Conservation (phyloP, 2,888 invertebrate species). For the Agonopterix alstromeriana region DNA sequence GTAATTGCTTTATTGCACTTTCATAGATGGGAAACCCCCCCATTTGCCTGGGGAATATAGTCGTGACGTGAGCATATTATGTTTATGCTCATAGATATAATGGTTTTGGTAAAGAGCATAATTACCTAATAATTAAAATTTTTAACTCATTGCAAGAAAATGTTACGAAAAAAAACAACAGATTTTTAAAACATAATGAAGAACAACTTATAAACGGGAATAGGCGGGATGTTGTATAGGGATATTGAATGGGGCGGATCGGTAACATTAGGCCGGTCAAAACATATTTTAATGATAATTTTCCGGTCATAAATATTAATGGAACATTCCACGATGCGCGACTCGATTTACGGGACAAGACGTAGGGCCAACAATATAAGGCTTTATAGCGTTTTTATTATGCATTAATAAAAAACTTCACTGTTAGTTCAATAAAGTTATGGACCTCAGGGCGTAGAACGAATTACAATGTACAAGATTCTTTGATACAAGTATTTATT, state of each 20-base stretch:
- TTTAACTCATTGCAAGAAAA: no score
- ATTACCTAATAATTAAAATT: no score
- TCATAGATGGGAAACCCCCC: no score
- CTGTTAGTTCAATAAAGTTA: slow-evolving; percentile 1
- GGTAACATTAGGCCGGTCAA: slow-evolving; percentile 46
- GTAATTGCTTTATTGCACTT: no score
- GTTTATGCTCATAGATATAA: no score
- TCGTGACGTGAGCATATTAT: no score
- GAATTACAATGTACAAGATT: not conserved
- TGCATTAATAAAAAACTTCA: slow-evolving; percentile 8
- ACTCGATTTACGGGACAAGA: slow-evolving; percentile 36
- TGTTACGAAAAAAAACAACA: no score
- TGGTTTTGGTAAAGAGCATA: no score
- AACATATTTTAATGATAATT: slow-evolving; percentile 67
- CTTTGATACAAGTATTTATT: not conserved
- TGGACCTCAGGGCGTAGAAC: not conserved
- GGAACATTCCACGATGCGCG: slow-evolving; percentile 47
- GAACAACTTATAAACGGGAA: not conserved
- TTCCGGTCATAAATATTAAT: slow-evolving; percentile 69
- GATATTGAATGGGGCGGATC: slow-evolving; percentile 44
- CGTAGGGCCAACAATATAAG: slow-evolving; percentile 34
- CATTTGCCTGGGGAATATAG: no score
- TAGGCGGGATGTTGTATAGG: slow-evolving; percentile 24
- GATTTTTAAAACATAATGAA: no score
- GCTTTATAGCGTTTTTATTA: slow-evolving; percentile 12